Evolutionary conservation across 2,888 invertebrate species (phyloP).

Genomic region (Salpingus planirostris): DNA sequence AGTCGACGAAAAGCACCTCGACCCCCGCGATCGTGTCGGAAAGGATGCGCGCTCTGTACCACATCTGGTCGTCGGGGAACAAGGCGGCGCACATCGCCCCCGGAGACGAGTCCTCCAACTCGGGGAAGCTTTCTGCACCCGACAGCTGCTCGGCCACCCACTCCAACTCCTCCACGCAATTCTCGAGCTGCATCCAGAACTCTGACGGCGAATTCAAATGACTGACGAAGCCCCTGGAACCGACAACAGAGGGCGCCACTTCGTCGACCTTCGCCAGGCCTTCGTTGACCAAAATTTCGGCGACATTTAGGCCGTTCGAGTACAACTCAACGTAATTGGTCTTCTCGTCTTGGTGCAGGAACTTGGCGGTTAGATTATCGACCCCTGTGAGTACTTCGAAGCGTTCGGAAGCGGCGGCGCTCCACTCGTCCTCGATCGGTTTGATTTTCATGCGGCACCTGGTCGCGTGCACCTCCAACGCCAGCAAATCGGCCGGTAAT

Average conservation of each 20-base stretch:
- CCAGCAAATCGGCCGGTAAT: slow-evolving; percentile 51
- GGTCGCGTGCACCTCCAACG: slow-evolving; percentile 49
- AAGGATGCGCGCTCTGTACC: slow-evolving; percentile 58
- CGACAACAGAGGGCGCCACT: not conserved
- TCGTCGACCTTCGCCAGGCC: slow-evolving; percentile 44
- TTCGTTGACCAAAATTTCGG: slow-evolving; percentile 51
- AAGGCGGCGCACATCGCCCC: slow-evolving; percentile 57
- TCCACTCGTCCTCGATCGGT: slow-evolving; percentile 51
- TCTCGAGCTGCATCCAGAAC: slow-evolving; percentile 67
- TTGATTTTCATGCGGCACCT: slow-evolving; percentile 61
- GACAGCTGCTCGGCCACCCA: slow-evolving; percentile 51
- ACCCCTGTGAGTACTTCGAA: slow-evolving; percentile 40
- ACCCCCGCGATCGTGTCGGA: slow-evolving; percentile 47
- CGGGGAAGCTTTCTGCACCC: slow-evolving; percentile 44
- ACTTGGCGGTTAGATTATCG: slow-evolving; percentile 24
- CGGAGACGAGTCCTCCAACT: slow-evolving; percentile 46
- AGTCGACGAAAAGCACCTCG: slow-evolving; percentile 59
- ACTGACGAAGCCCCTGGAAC: slow-evolving; percentile 47
- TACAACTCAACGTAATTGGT: slow-evolving; percentile 59
- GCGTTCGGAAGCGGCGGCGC: slow-evolving; percentile 48
- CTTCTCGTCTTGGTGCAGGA: slow-evolving; percentile 48
- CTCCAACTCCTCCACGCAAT: slow-evolving; percentile 49
- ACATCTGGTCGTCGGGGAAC: slow-evolving; percentile 55
- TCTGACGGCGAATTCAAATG: slow-evolving; percentile 59
- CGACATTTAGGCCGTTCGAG: slow-evolving; percentile 51